Evolutionary conservation across 2,113 vertebrate species (phyloP), one percentile per base, ranked within the genome.

Genomic region (Serranochromis macrocephalus): DNA sequence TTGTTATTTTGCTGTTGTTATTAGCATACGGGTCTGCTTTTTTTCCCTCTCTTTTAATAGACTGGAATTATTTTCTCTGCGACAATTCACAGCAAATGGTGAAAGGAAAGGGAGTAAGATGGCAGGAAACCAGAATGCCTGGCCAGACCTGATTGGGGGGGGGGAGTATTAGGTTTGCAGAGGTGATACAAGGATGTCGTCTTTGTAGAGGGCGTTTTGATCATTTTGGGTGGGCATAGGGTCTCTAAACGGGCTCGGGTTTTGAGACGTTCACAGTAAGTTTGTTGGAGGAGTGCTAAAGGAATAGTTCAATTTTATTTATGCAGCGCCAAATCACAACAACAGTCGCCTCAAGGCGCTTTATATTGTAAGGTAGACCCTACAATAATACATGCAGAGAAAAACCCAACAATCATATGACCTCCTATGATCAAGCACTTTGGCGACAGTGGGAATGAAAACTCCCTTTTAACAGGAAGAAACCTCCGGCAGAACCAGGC

Each of bases 401-500:
- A 57, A 57, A 57, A 29, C 55, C 24, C 55, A 57, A 26, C 53
- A 54, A 54, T 54, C 53, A 24, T 54, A 54, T 24, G 53, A 54
- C 10, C 2, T 0, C 4, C 53, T 2, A 54, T 54, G 51, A 54
- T 1, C 51, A 7, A 54, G 53, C n/a, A 24, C 53, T 54, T 54
- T 54, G 6, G 53, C 2, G 2, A 54, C 53, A 54, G 1, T 24
- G 53, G n/a, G n/a, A 54, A 54, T n/a, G n/a, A 55, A 24, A 54
- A 54, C n/a, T 54, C 53, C 53, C 53, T 54, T 54, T 54, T 54
- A 24, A 24, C 10, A 12, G n/a, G n/a, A 24, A 54, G 53, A 54
- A 54, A 12, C 10, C 53, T 24, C 10, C 0, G 0, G 53, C 53
- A 24, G 10, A 12, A 54, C 10, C 53, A 24, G 6, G 53, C 2